These are phyloP conservation scores for Podiceps cristatus DNA, from an alignment of 2,113 vertebrate genomes.

Conservation along the genomic window DNA sequence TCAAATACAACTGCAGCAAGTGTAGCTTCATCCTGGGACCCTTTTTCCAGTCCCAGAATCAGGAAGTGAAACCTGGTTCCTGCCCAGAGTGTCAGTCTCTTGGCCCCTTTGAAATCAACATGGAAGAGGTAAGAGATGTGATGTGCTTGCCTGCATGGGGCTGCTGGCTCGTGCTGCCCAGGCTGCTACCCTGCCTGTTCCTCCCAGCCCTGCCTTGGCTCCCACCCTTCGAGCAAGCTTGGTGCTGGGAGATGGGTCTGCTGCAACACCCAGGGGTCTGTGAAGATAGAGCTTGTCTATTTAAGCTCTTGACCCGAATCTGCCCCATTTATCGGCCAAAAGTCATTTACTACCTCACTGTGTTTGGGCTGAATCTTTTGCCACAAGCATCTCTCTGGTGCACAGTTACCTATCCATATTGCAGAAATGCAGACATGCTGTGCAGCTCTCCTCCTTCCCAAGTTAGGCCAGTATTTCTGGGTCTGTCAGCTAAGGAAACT, in stretches of 20 bases:
- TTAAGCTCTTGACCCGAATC: background rate
- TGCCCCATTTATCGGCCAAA: background rate
- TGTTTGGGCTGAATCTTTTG: background rate
- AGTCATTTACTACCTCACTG: background rate
- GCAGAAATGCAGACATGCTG: background rate
- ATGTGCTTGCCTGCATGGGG: background rate
- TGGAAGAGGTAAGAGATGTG: slow-evolving; percentile 89
- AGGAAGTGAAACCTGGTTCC: slow-evolving; percentile 97
- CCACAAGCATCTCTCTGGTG: background rate
- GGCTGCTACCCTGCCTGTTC: background rate
- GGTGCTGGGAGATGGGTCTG: background rate
- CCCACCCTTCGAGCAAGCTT: background rate
- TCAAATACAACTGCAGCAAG: slow-evolving; percentile 98
- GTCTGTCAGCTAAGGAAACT: background rate
- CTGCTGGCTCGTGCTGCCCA: background rate
- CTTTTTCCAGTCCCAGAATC: slow-evolving; percentile 97
- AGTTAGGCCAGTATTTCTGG: background rate
- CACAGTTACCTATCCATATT: background rate
- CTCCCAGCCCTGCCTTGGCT: background rate
- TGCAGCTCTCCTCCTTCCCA: background rate
- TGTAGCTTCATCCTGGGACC: slow-evolving; percentile 94
- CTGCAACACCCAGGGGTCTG: background rate
- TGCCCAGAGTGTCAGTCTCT: slow-evolving; percentile 95
- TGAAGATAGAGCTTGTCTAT: background rate
- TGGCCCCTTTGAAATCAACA: slow-evolving; percentile 98